Percentiles rank a stretch among this genome's conserved stretches.
Evolutionary conservation across 2,797 vertebrate genomes (phyloP).

Genomic region (Pangasius djambal): DNA sequence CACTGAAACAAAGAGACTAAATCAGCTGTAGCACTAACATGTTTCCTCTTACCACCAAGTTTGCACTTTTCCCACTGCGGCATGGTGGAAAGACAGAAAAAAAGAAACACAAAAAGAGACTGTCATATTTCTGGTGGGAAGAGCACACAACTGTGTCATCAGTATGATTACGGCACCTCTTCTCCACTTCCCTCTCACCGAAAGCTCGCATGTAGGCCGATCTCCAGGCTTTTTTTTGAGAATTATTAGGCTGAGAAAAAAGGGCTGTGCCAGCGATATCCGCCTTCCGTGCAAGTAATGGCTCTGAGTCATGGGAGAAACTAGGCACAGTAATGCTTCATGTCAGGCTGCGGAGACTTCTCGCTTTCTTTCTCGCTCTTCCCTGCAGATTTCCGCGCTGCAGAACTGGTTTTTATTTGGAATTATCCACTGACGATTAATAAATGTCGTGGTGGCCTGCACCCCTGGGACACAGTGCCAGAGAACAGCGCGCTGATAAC

Average conservation of each 20-base stretch:
- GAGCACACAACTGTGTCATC: slow-evolving; percentile 37
- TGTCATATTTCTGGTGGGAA: slow-evolving; percentile 25
- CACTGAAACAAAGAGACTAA: not conserved
- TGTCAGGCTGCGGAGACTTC: slow-evolving; percentile 51
- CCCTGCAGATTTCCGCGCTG: slow-evolving; percentile 47
- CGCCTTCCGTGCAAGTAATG: slow-evolving; percentile 55
- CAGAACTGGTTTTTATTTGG: slow-evolving; percentile 65
- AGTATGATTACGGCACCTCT: slow-evolving; percentile 28
- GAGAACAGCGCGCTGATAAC: slow-evolving; percentile 66
- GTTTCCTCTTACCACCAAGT: slow-evolving; percentile 23
- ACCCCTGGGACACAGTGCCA: slow-evolving; percentile 62
- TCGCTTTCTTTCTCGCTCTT: slow-evolving; percentile 47
- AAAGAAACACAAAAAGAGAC: not conserved
- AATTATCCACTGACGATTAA: slow-evolving; percentile 72
- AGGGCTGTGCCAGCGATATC: slow-evolving; percentile 42
- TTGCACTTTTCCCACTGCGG: not conserved
- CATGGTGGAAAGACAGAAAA: not conserved
- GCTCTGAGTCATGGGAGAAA: slow-evolving; percentile 58
- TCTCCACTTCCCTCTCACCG: not conserved
- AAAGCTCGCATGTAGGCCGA: slow-evolving; percentile 40
- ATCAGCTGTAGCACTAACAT: not conserved
- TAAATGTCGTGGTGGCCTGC: slow-evolving; percentile 59
- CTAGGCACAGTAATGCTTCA: slow-evolving; percentile 64
- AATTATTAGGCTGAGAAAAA: slow-evolving; percentile 34
- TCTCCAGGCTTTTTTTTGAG: slow-evolving; percentile 1